Evolutionary conservation across 2,888 invertebrate genomes (phyloP).

Genomic region (Eubasilissa splendida): DNA sequence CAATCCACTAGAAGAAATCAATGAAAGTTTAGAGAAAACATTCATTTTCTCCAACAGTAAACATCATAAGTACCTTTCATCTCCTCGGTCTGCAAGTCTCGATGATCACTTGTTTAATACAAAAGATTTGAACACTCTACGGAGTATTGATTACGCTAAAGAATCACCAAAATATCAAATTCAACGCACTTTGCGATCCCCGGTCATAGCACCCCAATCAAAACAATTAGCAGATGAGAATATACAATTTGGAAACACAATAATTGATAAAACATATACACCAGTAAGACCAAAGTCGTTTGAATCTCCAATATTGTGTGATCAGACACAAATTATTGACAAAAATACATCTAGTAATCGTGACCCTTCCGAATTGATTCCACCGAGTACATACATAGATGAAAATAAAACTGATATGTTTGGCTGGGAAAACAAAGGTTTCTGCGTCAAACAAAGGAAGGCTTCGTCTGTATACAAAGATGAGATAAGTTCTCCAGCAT

Average conservation of each 20-base stretch:
- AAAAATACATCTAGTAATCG: neutral
- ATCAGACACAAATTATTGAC: slow-evolving; percentile 3
- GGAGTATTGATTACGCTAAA: neutral
- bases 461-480: slow-evolving; percentile 25
- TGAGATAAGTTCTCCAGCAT: slow-evolving; percentile 31
- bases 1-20: slow-evolving; percentile 40
- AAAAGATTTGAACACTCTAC: slow-evolving; percentile 9
- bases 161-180: neutral
- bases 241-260: neutral
- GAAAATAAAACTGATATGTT: slow-evolving; percentile 69
- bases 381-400: slow-evolving; percentile 5
- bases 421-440: slow-evolving; percentile 73
- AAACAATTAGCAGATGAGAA: slow-evolving; percentile 1
- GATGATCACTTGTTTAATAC: slow-evolving; percentile 52
- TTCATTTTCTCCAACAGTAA: slow-evolving; percentile 39
- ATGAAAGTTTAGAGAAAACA: slow-evolving; percentile 41
- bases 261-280: slow-evolving; percentile 1
- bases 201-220: neutral
- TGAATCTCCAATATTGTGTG: slow-evolving; percentile 36
- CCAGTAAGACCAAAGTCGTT: slow-evolving; percentile 41
- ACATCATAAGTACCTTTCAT: slow-evolving; percentile 46
- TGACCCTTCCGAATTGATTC: slow-evolving; percentile 9
- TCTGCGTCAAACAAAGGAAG: slow-evolving; percentile 60
- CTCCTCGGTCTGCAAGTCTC: slow-evolving; percentile 56
- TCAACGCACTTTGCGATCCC: neutral